Evolutionary conservation across 2,113 vertebrate genomes (phyloP).

Genomic region (Melanerpes aurifrons): DNA sequence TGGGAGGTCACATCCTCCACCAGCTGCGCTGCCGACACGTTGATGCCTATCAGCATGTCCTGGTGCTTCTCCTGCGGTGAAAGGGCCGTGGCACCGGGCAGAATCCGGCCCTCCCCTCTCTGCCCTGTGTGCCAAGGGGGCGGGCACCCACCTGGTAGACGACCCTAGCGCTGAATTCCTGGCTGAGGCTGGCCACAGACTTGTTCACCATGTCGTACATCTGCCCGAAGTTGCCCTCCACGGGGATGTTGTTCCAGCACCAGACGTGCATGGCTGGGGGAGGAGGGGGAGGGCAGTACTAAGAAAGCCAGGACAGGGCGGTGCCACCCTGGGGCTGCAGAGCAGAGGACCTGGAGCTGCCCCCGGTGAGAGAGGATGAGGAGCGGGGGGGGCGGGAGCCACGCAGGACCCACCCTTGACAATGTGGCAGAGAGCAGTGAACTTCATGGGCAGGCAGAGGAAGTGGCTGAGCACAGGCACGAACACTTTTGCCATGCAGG

Average conservation of each 20-base stretch:
- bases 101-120: neutral
- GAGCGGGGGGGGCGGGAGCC: neutral
- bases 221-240: constrained; percentile 91
- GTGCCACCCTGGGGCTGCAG: rapidly evolving
- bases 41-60: constrained; percentile 46
- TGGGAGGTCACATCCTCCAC: constrained; percentile 61
- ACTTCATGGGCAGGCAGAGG: constrained; percentile 90
- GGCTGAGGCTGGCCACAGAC: constrained; percentile 74
- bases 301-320: rapidly evolving
- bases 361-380: neutral
- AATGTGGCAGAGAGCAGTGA: constrained; percentile 83
- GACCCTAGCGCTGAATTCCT: constrained; percentile 78
- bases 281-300: rapidly evolving
- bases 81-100: rapidly evolving
- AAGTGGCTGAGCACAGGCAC: constrained; percentile 83
- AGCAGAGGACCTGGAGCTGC: neutral
- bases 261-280: constrained; percentile 78
- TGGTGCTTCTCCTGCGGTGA: constrained; percentile 64
- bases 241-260: constrained; percentile 82
- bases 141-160: constrained; percentile 70
- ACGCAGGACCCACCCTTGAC: constrained; percentile 67
- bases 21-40: constrained; percentile 41
- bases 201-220: constrained; percentile 82
- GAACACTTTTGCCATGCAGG: constrained; percentile 51
- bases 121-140: neutral